A percentile compares a stretch with the other conserved stretches of the same genome.
phyloP scores from a whole-genome alignment of 53 echinoderm and acorn worm species.

The Echinarachnius parma region DNA sequence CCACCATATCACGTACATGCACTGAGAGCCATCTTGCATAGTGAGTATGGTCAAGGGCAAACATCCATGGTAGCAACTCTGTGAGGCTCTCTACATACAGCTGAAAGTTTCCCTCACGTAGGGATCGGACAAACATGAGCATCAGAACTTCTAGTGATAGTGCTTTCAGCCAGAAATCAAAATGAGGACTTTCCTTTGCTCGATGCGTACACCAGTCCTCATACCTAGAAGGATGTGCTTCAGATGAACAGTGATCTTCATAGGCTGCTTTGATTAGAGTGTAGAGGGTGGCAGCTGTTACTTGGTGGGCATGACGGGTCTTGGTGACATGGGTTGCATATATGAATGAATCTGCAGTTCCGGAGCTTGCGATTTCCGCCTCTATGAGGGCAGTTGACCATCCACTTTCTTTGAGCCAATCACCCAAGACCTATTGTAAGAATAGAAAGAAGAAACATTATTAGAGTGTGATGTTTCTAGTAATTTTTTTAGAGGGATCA shows the following conservation, averaged over 20 bases:
- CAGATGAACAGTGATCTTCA: not conserved
- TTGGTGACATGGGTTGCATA: conserved; percentile 44
- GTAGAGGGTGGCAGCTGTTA: conserved; percentile 39
- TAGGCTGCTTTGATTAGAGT: conserved; percentile 33
- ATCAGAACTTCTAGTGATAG: conserved; percentile 33
- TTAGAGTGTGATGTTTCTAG: too few species aligned
- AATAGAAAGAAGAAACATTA: too few species aligned
- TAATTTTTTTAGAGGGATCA: too few species aligned
- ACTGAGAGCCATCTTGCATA: conserved; percentile 70
- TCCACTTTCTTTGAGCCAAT: conserved; percentile 56
- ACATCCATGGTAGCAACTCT: conserved; percentile 55
- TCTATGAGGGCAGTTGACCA: conserved; percentile 40
- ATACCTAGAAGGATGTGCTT: too few species aligned
- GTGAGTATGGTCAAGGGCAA: conserved; percentile 49
- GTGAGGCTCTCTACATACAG: conserved; percentile 50
- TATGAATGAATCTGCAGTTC: conserved; percentile 35
- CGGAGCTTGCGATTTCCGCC: conserved; percentile 46
- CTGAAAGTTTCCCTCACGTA: conserved; percentile 40
- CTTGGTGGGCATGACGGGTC: conserved; percentile 57
- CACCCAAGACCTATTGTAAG: too few species aligned
- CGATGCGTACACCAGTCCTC: conserved; percentile 26
- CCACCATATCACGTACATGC: conserved; percentile 50
- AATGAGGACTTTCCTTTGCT: not conserved
- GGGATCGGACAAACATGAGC: conserved; percentile 21
- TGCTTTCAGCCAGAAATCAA: conserved; percentile 31